Evolutionary conservation across 2,797 vertebrate species (phyloP), one percentile per base, ranked within the genome.

Genomic region (Sebastes wilsoni): DNA sequence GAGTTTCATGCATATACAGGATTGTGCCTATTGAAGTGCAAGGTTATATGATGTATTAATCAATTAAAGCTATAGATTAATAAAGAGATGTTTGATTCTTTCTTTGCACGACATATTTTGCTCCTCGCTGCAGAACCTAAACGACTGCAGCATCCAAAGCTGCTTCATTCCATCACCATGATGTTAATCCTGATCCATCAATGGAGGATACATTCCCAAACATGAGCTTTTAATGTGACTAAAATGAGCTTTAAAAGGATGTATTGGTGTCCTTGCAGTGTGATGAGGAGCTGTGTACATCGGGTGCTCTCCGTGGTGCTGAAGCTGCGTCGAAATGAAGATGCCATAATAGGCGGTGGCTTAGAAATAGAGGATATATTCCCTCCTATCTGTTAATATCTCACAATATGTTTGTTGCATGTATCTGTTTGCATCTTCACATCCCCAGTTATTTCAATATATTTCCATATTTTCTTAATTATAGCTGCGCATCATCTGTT

Each of bases 241-340:
- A 1, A 12, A 56, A 56, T n/a, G 0, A 16, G 6, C 6, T 46
- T 18, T 8, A 8, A 46, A 3, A 25, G 55, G 36, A 25, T 64
- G 70, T 4, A 2, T 18, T 0, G 8, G 56, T 54, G 6, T 10
- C 13, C 3, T 38, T 8, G 66, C 22, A 36, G 23, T 1, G 68
- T 1, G 66, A 54, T 56, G 13, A 16, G 12, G 61, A 22, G 22
- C 34, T 78, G 86, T 36, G 72, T 32, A 46, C 74, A n/a, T 66
- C 62, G 42, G 83, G 16, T 34, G 87, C 95, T 95, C 82, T 96
- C 95, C 94, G 23, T 77, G 95, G 95, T 96, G 83, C 94, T 95
- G 94, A 94, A 93, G 18, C 66, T 80, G 79, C 82, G 84, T 86
- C 89, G 79, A 84, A 83, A 49, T 58, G 56, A 72, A 78, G 83